phyloP scores from a whole-genome alignment of 2,797 vertebrate genomes.

The Chrysocyon brachyurus region DNA sequence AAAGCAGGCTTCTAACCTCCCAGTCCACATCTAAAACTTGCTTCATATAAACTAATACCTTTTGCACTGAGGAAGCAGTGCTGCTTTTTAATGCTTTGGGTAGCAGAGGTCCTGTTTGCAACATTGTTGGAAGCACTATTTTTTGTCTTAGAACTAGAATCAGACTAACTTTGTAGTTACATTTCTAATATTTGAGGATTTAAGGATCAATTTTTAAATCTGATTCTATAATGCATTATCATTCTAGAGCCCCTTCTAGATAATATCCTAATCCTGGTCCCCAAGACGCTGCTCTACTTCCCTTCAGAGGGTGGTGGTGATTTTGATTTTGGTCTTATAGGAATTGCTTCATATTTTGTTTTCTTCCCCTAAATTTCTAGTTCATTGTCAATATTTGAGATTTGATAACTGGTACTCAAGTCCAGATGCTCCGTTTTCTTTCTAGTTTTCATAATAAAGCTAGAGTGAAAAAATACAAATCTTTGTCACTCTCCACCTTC shows the following conservation, averaged over 20 bases:
- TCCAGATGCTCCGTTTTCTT: not conserved
- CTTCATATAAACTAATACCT: slow-evolving; percentile 30
- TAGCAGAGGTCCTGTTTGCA: slow-evolving; percentile 16
- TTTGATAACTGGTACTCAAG: not conserved
- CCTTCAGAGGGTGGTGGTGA: not conserved
- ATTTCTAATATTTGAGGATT: slow-evolving; percentile 43
- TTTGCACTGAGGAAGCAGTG: not conserved
- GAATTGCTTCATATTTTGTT: slow-evolving; percentile 24
- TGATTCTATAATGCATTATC: not conserved
- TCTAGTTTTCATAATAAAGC: not conserved
- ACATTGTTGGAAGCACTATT: not conserved
- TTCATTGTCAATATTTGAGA: slow-evolving; percentile 38
- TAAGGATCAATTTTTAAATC: slow-evolving; percentile 41
- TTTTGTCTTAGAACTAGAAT: not conserved
- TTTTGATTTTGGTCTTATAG: slow-evolving; percentile 5
- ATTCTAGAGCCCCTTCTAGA: not conserved
- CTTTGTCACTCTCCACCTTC: not conserved
- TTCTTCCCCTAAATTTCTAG: not conserved
- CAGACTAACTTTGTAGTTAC: not conserved
- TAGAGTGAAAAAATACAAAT: not conserved
- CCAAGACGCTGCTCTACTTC: not conserved
- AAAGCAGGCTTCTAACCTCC: not conserved
- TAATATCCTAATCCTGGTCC: not conserved
- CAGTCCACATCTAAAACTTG: slow-evolving; percentile 18
- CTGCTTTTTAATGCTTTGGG: slow-evolving; percentile 17